Percentiles rank a stretch among this genome's conserved stretches.
phyloP scores from a whole-genome alignment of 2,888 invertebrate species.

The Sphecodes monilicornis region DNA sequence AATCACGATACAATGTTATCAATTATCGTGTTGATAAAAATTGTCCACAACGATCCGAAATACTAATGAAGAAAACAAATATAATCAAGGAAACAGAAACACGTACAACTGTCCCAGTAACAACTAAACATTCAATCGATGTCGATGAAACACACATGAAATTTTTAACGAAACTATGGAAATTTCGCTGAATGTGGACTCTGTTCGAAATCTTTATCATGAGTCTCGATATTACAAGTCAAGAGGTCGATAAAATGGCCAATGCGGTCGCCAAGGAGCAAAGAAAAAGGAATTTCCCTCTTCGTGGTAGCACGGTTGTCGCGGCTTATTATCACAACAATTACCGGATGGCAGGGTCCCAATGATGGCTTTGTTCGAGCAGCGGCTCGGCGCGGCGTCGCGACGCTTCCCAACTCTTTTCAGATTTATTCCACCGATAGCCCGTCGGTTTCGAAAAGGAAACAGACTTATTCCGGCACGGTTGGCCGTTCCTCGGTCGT shows the following conservation, averaged over 20 bases:
- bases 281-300: background rate
- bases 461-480: conserved; percentile 18
- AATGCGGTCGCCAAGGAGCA: background rate
- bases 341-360: background rate
- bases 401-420: background rate
- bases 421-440: conserved; percentile 26
- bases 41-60: too few relatives aligned
- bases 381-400: background rate
- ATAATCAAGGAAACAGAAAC: too few relatives aligned
- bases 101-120: too few relatives aligned
- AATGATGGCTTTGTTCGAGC: background rate
- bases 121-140: too few relatives aligned
- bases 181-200: too few relatives aligned
- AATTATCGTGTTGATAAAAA: too few relatives aligned
- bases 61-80: too few relatives aligned
- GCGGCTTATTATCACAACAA: background rate
- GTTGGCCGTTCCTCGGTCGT: background rate
- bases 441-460: background rate
- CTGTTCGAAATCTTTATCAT: too few relatives aligned
- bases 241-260: background rate
- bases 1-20: too few relatives aligned
- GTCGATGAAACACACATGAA: too few relatives aligned
- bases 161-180: too few relatives aligned
- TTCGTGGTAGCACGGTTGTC: background rate
- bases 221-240: background rate